phyloP scores from a whole-genome alignment of 1,140 invertebrate genomes.

The Manduca sexta region DNA sequence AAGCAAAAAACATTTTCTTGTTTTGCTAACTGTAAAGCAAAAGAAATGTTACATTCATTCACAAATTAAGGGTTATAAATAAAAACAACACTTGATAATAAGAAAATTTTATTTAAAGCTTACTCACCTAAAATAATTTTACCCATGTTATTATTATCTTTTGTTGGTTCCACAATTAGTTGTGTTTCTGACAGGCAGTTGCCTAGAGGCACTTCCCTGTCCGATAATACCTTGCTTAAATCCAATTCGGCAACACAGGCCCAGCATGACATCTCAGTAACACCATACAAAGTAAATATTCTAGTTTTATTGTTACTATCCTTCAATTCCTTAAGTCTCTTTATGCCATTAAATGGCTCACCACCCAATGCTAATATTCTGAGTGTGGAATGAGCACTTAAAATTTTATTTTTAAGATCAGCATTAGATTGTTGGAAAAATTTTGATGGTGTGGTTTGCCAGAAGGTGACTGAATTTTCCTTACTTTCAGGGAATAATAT shows the following conservation, averaged over 20 bases:
- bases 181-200: constrained; percentile 76
- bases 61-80: constrained; percentile 3
- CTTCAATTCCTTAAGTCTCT: constrained; percentile 66
- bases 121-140: constrained; percentile 76
- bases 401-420: constrained; percentile 74
- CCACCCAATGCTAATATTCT: constrained; percentile 78
- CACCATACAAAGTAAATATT: constrained; percentile 87
- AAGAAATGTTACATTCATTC: constrained; percentile 9
- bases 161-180: constrained; percentile 58
- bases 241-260: constrained; percentile 77
- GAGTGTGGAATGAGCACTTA: constrained; percentile 70
- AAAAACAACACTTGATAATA: background rate
- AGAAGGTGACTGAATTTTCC: constrained; percentile 74
- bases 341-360: constrained; percentile 73
- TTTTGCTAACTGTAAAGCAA: constrained; percentile 74
- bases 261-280: constrained; percentile 91
- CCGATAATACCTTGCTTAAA: constrained; percentile 32
- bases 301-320: constrained; percentile 69
- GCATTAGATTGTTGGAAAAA: constrained; percentile 75
- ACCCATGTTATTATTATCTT: constrained; percentile 61
- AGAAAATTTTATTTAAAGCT: constrained; percentile 1
- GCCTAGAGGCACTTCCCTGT: constrained; percentile 73
- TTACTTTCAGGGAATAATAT: constrained; percentile 55
- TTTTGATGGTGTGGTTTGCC: constrained; percentile 86
- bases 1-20: constrained; percentile 77